Base-by-base conservation (phyloP, 2,888 invertebrate species). In the Drosophila affinis region DNA sequence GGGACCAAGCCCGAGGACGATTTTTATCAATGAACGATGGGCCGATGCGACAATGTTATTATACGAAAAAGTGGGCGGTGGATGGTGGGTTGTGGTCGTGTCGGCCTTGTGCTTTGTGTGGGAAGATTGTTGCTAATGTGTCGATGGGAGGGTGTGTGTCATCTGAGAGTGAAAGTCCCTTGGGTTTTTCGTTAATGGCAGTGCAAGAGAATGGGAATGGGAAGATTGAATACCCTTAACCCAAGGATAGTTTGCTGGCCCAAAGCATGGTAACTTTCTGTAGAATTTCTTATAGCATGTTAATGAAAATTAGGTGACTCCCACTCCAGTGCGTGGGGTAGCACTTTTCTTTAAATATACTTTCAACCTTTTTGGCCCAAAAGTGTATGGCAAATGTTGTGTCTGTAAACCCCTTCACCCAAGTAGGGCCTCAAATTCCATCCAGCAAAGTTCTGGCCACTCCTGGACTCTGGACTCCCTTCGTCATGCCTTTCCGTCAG, bases 21-120 rank as follows among this genome's bases (percentile, higher is more conserved):
- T 75, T 75, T 62, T 74, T 75, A 74, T 74, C 74, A 74, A 75
- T 69, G 75, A 74, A 74, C 69, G 62, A 59, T 69, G 75, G 57
- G 51, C 51, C 39, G 32, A 27, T 14, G 29, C 39, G 45, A 69
- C 71, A 61, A 29, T 61, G 54, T 54, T 70, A 54, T 61, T 60
- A 59, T 70, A 53, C 48, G 44, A 45, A 69, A 49, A 24, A 24
- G 24, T 24, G 24, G 54, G 49, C 17, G 57, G 49, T 21, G 49
- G 73, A 58, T 49, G 73, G 24, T 5, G n/a, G 5, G 24, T 52
- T 5, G 21, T 72, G 56, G 56, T 3, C 45, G 48, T 57, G 44
- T 64, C 29, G 48, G 63, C 62, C 52, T 71, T 72, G 39, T 72
- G 55, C 52, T 24, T 5, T 24, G 24, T 24, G 72, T 72, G 62